phyloP scores from a whole-genome alignment of 2,113 vertebrate species.

The Lepisosteus osseus region DNA sequence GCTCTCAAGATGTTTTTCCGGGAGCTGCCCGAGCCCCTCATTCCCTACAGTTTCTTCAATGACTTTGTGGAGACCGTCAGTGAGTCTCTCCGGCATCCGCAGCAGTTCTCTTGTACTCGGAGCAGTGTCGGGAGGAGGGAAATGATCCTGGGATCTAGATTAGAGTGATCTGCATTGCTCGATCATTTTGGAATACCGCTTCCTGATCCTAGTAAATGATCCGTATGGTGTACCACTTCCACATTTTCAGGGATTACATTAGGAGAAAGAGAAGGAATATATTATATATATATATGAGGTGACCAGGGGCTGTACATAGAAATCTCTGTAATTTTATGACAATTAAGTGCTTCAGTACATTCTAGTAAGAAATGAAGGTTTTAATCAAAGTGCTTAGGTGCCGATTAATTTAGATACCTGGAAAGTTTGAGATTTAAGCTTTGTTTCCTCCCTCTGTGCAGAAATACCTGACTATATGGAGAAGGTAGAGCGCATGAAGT shows the following conservation, averaged over 20 bases:
- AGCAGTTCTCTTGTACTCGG: not conserved
- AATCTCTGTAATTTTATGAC: not conserved
- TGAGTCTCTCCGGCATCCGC: conserved; percentile 54
- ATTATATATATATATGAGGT: too few relatives aligned
- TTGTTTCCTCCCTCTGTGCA: conserved; percentile 32
- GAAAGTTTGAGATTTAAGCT: not conserved
- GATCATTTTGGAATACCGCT: too few relatives aligned
- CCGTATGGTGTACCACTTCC: too few relatives aligned
- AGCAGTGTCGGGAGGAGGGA: too few relatives aligned
- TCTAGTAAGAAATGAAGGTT: not conserved
- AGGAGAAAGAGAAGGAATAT: too few relatives aligned
- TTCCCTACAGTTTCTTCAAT: conserved; percentile 69
- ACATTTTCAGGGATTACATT: too few relatives aligned
- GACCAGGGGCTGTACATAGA: too few relatives aligned
- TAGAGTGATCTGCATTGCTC: too few relatives aligned
- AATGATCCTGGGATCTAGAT: too few relatives aligned
- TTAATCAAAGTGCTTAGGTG: not conserved
- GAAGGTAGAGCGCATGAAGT: conserved; percentile 68
- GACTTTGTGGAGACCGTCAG: conserved; percentile 71
- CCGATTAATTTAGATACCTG: not conserved
- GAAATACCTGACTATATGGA: conserved; percentile 71
- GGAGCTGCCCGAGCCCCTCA: conserved; percentile 84
- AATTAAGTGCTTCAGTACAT: not conserved
- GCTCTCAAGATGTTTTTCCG: conserved; percentile 90
- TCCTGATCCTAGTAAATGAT: too few relatives aligned